These are phyloP conservation scores for Malthinus flaveolus DNA, from an alignment of 2,888 invertebrate species.

Conservation along the genomic window DNA sequence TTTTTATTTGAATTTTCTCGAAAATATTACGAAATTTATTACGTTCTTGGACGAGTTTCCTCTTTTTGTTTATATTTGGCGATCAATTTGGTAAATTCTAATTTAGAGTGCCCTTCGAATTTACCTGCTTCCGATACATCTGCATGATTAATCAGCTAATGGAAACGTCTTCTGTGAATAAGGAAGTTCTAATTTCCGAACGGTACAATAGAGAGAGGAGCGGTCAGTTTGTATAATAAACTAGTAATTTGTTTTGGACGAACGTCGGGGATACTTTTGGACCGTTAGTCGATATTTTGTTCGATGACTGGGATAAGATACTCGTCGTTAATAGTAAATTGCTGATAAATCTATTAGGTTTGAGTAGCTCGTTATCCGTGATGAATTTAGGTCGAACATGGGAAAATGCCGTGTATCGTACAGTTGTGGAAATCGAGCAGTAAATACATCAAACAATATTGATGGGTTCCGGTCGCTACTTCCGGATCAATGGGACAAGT, in stretches of 20 bases:
- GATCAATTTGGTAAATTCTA: background rate
- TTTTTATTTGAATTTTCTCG: background rate
- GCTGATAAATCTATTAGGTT: background rate
- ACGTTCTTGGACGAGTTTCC: no score
- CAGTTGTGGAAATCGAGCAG: slow-evolving; percentile 41
- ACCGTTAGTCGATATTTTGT: background rate
- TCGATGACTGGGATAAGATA: background rate
- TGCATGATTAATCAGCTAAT: slow-evolving; percentile 18
- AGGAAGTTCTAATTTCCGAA: no score
- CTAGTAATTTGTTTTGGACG: background rate
- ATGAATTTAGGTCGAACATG: slow-evolving; percentile 25
- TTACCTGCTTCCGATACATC: slow-evolving; percentile 7
- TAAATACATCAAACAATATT: slow-evolving; percentile 51
- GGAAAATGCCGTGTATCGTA: slow-evolving; percentile 25
- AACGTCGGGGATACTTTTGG: background rate
- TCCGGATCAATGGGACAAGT: slow-evolving; percentile 42
- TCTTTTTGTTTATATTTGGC: background rate
- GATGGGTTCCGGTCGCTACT: slow-evolving; percentile 50
- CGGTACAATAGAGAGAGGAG: background rate
- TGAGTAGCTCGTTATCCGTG: slow-evolving; percentile 8
- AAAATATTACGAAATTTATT: no score
- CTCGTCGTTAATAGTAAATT: no score
- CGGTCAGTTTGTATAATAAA: background rate
- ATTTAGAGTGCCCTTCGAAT: background rate
- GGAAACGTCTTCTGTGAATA: background rate